phyloP scores from a whole-genome alignment of 2,113 vertebrate genomes.

The Brachypteracias leptosomus region DNA sequence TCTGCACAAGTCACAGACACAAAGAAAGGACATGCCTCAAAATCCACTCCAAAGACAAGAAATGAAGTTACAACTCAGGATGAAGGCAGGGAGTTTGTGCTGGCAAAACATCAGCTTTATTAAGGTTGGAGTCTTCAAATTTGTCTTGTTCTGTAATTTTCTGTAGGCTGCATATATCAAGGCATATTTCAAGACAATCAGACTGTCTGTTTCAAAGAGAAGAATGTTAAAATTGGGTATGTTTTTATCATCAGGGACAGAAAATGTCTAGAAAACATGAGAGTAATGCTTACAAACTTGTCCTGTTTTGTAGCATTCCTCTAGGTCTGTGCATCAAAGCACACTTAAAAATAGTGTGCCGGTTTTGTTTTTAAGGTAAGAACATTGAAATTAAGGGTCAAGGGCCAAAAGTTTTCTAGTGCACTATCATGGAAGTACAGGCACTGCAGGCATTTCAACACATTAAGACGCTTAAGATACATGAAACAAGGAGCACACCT shows the following conservation, averaged over 20 bases:
- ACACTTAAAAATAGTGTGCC: background rate
- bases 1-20: background rate
- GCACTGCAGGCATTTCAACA: background rate
- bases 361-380: background rate
- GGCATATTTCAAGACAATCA: background rate
- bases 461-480: background rate
- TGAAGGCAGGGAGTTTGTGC: background rate
- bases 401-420: background rate
- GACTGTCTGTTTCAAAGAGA: background rate
- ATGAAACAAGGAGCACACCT: background rate
- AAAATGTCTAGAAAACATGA: background rate
- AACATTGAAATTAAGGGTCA: background rate
- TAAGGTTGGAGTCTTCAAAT: conserved; percentile 13
- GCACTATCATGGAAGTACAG: background rate
- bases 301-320: background rate
- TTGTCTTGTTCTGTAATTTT: conserved; percentile 24
- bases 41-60: background rate
- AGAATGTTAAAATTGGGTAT: background rate
- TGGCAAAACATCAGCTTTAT: background rate
- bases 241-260: background rate
- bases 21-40: accelerated
- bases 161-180: background rate
- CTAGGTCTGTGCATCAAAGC: background rate
- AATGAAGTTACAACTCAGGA: background rate
- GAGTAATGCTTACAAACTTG: background rate